Evolutionary conservation across 2,888 invertebrate genomes (phyloP).

Genomic region (Drosophila mercatorum): DNA sequence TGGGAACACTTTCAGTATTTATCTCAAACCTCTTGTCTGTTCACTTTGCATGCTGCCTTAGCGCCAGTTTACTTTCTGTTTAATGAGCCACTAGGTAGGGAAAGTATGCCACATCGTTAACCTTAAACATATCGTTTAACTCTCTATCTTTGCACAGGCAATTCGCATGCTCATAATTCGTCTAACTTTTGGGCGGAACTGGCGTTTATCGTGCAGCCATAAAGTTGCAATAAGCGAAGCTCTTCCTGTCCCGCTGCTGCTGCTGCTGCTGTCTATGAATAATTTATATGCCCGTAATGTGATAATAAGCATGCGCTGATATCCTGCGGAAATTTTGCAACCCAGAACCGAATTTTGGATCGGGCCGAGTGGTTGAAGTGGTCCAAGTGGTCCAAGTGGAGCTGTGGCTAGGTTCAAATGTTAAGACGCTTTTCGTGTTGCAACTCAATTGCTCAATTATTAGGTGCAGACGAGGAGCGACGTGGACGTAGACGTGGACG

Average conservation of each 20-base stretch:
- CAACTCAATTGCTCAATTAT: slow-evolving; percentile 79
- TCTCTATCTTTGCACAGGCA: slow-evolving; percentile 18
- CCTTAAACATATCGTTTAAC: slow-evolving; percentile 21
- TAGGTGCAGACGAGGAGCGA: slow-evolving; percentile 47
- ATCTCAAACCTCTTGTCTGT: background rate
- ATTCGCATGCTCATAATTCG: slow-evolving; percentile 41
- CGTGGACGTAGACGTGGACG: background rate
- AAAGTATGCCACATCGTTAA: slow-evolving; percentile 25
- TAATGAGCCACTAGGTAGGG: slow-evolving; percentile 1
- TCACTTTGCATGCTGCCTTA: too few relatives aligned
- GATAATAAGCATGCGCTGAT: slow-evolving; percentile 79
- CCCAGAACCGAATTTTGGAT: slow-evolving; percentile 23
- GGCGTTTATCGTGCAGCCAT: slow-evolving; percentile 55
- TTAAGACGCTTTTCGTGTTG: slow-evolving; percentile 81
- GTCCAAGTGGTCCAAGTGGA: background rate
- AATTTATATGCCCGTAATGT: slow-evolving; percentile 76
- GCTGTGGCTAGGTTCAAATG: slow-evolving; percentile 67
- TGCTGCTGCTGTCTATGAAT: slow-evolving; percentile 57
- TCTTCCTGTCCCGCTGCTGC: background rate
- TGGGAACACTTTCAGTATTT: background rate
- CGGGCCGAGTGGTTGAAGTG: slow-evolving; percentile 20
- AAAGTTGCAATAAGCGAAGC: slow-evolving; percentile 25
- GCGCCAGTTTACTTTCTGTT: background rate
- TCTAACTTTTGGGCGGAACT: slow-evolving; percentile 52
- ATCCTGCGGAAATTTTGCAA: slow-evolving; percentile 76